Conservation (phyloP, 2,797 vertebrate species). For the Amblyopsis hoosieri region DNA sequence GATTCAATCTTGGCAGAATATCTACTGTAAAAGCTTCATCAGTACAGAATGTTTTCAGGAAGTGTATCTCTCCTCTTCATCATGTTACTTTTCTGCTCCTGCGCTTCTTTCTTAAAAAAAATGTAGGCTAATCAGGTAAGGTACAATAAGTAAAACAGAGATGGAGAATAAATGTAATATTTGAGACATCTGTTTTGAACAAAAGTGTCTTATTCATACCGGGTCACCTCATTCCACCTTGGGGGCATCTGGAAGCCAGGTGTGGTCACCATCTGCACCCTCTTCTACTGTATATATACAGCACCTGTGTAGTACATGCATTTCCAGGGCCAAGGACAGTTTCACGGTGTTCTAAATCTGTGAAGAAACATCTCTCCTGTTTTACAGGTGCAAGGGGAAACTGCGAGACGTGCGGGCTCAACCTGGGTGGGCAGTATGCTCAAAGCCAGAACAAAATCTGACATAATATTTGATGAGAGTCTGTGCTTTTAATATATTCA, state of each 20-base stretch:
- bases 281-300: too few species aligned
- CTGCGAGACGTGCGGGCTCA: too few species aligned
- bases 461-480: too few species aligned
- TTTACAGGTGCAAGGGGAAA: too few species aligned
- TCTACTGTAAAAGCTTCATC: constrained; percentile 14
- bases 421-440: too few species aligned
- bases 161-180: neutral
- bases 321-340: constrained; percentile 14
- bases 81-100: constrained; percentile 10
- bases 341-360: constrained; percentile 30
- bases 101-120: too few species aligned
- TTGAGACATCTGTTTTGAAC: constrained; percentile 22
- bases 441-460: too few species aligned
- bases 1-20: constrained; percentile 38
- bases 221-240: constrained; percentile 28
- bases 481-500: too few species aligned
- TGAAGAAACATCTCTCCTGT: too few species aligned
- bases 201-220: constrained; percentile 13
- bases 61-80: constrained; percentile 30
- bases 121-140: neutral
- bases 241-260: constrained; percentile 60
- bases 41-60: constrained; percentile 44
- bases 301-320: neutral
- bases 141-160: constrained; percentile 30
- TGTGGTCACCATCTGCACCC: constrained; percentile 27